Evolutionary conservation across 2,797 vertebrate genomes (phyloP), one percentile per base, ranked within the genome.

Genomic region (Gobio occitaniae): DNA sequence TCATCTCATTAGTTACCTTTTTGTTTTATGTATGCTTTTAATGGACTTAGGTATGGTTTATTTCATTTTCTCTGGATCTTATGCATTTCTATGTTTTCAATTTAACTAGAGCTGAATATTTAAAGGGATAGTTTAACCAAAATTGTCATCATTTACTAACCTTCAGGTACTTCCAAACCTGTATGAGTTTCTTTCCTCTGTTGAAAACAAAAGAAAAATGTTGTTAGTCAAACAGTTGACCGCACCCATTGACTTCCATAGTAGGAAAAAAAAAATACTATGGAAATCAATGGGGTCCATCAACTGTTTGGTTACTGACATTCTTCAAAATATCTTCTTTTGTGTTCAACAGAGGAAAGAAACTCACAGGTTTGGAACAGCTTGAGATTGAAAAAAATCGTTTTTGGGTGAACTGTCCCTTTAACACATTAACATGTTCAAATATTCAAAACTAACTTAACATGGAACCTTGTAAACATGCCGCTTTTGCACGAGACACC

Each of bases 1-100:
- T 52, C 29, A n/a, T 72, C 68, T 79, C 41, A 29, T 78, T 50
- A 65, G 17, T 47, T 21, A 79, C 32, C n/a, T 72, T 48, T 72
- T 56, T 29, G 36, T 82, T 82, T 82, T 21, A 59, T 75, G 17
- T 21, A 29, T 32, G 61, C 21, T 13, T 13, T 76, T 44, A 36
- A 19, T 65, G 44, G 29, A 13, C 10, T 66, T 12, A 1, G 13
- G 25, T 11, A 17, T 17, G 17, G 17, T 50, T 66, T 50, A 29
- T 65, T 65, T 19, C 15, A 47, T 68, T 48, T 66, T 12, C 25
- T 54, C 6, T 65, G 16, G 0, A 12, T 79, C 0, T 17, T 12
- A 10, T 1, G 17, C 77, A 47, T 19, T 79, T 65, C 65, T 66
- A 25, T 25, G 54, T 48, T 44, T 47, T 56, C 10, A n/a, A 1